Base-by-base conservation (phyloP, 2,113 vertebrate genomes). In the Podocnemis expansa region DNA sequence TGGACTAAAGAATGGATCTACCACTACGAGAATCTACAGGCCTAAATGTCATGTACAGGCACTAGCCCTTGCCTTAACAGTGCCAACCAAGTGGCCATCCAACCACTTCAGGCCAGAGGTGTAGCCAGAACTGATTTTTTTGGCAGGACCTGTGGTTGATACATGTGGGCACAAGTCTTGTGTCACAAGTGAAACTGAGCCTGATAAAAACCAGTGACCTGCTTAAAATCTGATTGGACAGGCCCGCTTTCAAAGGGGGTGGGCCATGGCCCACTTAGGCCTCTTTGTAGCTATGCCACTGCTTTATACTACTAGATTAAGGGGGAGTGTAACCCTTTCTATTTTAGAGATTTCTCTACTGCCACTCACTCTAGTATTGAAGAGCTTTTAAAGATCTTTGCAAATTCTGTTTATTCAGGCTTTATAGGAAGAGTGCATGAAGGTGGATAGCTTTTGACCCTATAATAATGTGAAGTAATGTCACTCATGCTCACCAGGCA, bases 11-110 rank as follows among this genome's bases (percentile, higher is more conserved):
- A 78, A 49, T 43, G 17, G 47, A 10, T 4, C 38, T 1, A 13
- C 47, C 75, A 45, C 41, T 76, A 75, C 21, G 21, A 67, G 63
- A 38, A 67, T 67, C 63, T 67, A 70, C 63, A 38, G 63, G 73
- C 45, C 43, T 16, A 1, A 0, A 14, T 27, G 2, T n/a, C 2
- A 13, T 0, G 3, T 4, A 1, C 58, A 24, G 10, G 27, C n/a
- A 24, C 6, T 2, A 0, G 21, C 34, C 21, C 5, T 2, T 8
- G 45, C 27, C 2, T 0, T 43, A 25, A 21, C 4, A 38, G 78
- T 2, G 2, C 31, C 5, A 17, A 29, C 25, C 82, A 29, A 3
- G 2, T 0, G 31, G 55, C 84, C 8, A 29, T 16, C 25, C 29
- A 47, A 78, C 5, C 2, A 5, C 3, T 52, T 4, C 75, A 34